A percentile compares a stretch with the other conserved stretches of the same genome.
Evolutionary conservation across 2,888 invertebrate genomes (phyloP).

Genomic region (Fabriciana adippe): DNA sequence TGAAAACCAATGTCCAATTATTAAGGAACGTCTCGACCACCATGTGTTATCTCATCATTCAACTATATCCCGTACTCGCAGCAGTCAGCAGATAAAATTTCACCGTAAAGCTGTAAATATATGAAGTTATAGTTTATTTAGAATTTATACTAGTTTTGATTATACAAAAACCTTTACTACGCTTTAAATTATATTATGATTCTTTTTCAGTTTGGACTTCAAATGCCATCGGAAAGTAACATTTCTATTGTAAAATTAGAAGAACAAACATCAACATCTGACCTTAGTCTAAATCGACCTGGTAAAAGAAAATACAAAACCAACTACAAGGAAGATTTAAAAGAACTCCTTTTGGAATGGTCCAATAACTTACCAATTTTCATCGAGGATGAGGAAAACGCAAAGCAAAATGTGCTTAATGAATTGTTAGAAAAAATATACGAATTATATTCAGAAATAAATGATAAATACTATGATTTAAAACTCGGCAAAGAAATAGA

Average conservation of each 20-base stretch:
- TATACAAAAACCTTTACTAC: no score
- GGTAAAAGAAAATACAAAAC: constrained; percentile 4
- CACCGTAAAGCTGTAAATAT: constrained; percentile 14
- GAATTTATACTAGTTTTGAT: no score
- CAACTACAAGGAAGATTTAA: constrained; percentile 45
- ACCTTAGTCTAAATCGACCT: constrained; percentile 4
- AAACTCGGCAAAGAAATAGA: constrained; percentile 49
- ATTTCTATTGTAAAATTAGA: constrained; percentile 13
- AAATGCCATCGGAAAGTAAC: not conserved
- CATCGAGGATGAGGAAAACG: constrained; percentile 42
- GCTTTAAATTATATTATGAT: not conserved
- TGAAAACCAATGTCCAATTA: constrained; percentile 47
- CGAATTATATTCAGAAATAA: constrained; percentile 38
- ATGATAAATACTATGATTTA: constrained; percentile 42
- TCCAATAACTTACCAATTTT: constrained; percentile 51
- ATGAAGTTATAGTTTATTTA: not conserved
- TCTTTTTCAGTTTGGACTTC: constrained; percentile 1
- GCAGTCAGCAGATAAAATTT: constrained; percentile 8
- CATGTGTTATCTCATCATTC: constrained; percentile 32
- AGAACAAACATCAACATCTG: constrained; percentile 31
- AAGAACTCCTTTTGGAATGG: constrained; percentile 49
- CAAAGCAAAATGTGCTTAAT: constrained; percentile 48
- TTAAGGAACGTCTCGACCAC: constrained; percentile 47
- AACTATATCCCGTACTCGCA: constrained; percentile 12
- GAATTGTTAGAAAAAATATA: constrained; percentile 51